A percentile compares a stretch with the other conserved stretches of the same genome.
phyloP scores from a whole-genome alignment of 2,113 vertebrate species.

The Nycticryphes semicollaris region DNA sequence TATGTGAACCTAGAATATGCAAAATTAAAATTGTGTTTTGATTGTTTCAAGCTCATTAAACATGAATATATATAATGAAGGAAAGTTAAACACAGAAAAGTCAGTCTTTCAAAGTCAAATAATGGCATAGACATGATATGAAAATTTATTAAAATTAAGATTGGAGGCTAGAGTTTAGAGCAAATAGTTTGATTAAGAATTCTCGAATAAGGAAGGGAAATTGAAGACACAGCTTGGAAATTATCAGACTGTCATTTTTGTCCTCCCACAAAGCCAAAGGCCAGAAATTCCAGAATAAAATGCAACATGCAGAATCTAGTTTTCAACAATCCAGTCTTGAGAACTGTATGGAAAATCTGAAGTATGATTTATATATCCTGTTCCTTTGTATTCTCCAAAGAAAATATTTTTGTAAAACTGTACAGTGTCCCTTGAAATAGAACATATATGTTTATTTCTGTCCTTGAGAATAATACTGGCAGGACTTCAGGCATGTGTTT shows the following conservation, averaged over 20 bases:
- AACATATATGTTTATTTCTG: neutral
- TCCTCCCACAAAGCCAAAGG: neutral
- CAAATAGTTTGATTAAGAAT: neutral
- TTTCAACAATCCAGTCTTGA: neutral
- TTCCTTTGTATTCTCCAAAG: neutral
- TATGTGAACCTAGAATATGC: neutral
- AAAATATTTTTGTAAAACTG: neutral
- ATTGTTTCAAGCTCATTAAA: neutral
- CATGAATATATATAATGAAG: neutral
- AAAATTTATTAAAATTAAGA: neutral
- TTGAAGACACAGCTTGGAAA: neutral
- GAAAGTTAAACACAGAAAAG: neutral
- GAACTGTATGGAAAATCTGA: neutral
- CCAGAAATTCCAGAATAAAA: neutral
- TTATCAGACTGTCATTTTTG: neutral
- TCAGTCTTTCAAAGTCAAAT: neutral
- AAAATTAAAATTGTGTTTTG: neutral
- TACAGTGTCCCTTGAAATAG: neutral
- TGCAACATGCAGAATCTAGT: neutral
- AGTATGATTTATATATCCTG: neutral
- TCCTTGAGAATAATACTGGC: slow-evolving; percentile 9
- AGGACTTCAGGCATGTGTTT: neutral
- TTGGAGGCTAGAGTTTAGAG: neutral
- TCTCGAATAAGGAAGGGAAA: neutral
- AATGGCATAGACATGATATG: neutral